Base-by-base conservation (phyloP, 2,113 vertebrate genomes). In the Rhombomys opimus region DNA sequence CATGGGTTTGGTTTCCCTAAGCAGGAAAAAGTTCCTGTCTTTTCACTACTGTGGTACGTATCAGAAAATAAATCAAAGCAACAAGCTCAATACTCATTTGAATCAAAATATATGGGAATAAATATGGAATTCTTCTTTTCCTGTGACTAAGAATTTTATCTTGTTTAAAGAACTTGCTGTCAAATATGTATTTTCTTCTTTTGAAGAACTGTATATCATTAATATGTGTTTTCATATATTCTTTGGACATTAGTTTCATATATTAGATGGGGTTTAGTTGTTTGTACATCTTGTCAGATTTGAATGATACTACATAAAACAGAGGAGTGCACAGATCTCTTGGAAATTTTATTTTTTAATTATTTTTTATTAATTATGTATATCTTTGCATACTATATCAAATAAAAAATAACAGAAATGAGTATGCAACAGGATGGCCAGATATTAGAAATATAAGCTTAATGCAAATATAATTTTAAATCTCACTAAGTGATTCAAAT, bases 401-500 rank as follows among this genome's bases (percentile, higher is more conserved):
- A 35, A 85, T 87, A 73, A 84, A 78, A 89, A 50, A 15, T 80
- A 15, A 65, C 30, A 75, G 5, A 68, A 68, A 94, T 52, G 15
- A 0, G 1, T 67, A 1, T 93, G 14, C 76, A 88, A 61, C 38
- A 35, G 5, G 52, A 91, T 61, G 23, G 11, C 4, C 13, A 82
- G 52, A 86, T 92, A 92, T 46, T 90, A 54, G 13, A 82, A 87
- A 85, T 27, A 54, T 23, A 15, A 65, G 90, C 50, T 8, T 87
- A 76, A 54, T 59, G 52, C 54, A 87, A 92, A 80, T 90, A 80
- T 38, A 2, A 75, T 63, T 85, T 35, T 78, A 80, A 89, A 93
- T 82, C 38, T 87, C 38, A 54, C 22, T 76, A 50, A 87, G 52
- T 52, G 27, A 54, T 41, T 18, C 41, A 63, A 88, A 61, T 68